These are phyloP conservation scores for Thamnophis elegans DNA, from an alignment of 2,797 vertebrate species.

Conservation along the genomic window DNA sequence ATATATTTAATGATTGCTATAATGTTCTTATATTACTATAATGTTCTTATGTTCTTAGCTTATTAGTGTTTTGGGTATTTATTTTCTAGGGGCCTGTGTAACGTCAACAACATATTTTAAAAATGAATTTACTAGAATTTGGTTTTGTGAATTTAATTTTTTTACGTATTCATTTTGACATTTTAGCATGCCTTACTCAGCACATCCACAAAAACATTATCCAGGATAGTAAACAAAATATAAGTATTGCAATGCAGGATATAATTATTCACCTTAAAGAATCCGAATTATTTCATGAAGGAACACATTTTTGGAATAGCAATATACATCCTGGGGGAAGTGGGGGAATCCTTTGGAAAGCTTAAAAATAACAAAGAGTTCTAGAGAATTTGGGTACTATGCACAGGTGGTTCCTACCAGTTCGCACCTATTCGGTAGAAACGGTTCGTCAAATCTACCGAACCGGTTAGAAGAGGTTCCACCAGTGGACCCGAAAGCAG, in stretches of 20 bases:
- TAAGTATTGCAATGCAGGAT: background rate
- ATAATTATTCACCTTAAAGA: background rate
- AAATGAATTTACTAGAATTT: background rate
- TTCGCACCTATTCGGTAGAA: no score
- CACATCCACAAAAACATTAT: background rate
- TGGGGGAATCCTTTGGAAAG: background rate
- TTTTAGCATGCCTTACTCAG: background rate
- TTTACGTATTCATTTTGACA: background rate
- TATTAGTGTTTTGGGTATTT: background rate
- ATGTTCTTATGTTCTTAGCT: no score
- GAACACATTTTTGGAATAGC: background rate
- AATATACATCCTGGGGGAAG: background rate
- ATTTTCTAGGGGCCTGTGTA: background rate
- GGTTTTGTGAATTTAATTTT: conserved; percentile 13
- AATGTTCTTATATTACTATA: no score
- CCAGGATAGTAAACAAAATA: background rate
- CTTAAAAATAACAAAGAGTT: background rate
- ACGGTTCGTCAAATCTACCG: no score
- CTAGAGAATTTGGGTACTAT: background rate
- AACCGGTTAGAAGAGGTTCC: no score
- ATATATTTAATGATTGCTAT: conserved; percentile 16
- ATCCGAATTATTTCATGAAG: background rate
- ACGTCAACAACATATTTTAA: background rate
- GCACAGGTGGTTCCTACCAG: no score
- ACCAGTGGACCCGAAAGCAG: no score